Conservation (phyloP, 2,113 vertebrate species). For the Oncorhynchus gorbuscha region DNA sequence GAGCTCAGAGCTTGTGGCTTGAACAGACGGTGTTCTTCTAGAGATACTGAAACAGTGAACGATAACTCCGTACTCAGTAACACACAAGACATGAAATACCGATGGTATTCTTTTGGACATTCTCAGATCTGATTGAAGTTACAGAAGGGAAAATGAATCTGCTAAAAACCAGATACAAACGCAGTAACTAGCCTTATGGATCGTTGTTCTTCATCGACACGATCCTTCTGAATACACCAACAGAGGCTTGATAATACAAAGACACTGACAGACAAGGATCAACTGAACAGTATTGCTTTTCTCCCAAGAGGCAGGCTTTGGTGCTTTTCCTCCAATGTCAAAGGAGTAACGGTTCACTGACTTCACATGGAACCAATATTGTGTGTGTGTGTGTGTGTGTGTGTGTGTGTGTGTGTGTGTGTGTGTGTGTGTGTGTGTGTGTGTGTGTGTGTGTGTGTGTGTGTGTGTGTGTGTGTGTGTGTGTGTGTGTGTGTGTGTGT, state of each 20-base stretch:
- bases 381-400: neutral
- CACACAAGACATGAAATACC: neutral
- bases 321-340: constrained; percentile 33
- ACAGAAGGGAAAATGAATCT: neutral
- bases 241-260: neutral
- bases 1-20: constrained; percentile 17
- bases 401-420: neutral
- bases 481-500: neutral
- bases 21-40: neutral
- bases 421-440: neutral
- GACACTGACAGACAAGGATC: constrained; percentile 3
- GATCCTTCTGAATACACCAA: neutral
- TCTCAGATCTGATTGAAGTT: neutral
- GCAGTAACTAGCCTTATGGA: neutral
- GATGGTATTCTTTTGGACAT: neutral
- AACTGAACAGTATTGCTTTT: constrained; percentile 52
- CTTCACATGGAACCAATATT: constrained; percentile 18
- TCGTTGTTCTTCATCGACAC: neutral
- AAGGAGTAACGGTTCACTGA: constrained; percentile 25
- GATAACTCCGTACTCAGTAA: neutral
- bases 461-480: neutral
- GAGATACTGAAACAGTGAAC: neutral
- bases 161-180: neutral
- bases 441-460: neutral
- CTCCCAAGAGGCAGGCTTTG: constrained; percentile 50